Percentiles rank a stretch among this genome's conserved stretches.
Conservation (phyloP, 2,888 invertebrate species). For the Spisula subtruncata region DNA sequence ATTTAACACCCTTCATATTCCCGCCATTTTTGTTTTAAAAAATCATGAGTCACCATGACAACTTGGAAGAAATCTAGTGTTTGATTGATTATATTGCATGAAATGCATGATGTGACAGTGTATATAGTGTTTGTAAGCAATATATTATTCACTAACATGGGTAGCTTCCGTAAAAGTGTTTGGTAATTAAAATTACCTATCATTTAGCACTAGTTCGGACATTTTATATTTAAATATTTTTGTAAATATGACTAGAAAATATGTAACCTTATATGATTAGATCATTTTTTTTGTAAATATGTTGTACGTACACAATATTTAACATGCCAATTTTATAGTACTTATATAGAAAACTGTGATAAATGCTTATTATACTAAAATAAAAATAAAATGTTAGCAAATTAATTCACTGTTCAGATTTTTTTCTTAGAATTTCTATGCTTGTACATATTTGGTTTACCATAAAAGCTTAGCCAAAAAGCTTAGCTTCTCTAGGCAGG, state of each 20-base stretch:
- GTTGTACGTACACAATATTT: not conserved
- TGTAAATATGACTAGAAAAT: not conserved
- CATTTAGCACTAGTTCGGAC: not conserved
- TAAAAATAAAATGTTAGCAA: not conserved
- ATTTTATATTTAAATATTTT: not conserved
- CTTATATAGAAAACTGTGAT: not conserved
- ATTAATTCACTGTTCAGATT: not conserved
- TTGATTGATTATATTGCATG: not conserved
- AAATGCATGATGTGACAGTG: conserved; percentile 7
- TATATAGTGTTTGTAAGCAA: not conserved
- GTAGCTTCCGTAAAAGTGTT: not conserved
- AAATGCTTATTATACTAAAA: not conserved
- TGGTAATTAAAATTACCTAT: not conserved
- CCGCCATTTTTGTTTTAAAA: not conserved
- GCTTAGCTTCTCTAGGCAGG: not conserved
- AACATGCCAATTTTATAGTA: not conserved
- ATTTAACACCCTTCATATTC: not conserved
- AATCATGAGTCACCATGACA: not conserved
- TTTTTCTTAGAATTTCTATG: not conserved
- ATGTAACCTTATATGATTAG: not conserved
- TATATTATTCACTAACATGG: conserved; percentile 22
- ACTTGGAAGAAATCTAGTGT: not conserved
- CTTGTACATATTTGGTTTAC: not conserved
- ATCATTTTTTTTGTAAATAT: not conserved
- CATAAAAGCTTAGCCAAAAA: not conserved